Base-by-base conservation (phyloP, 2,888 invertebrate genomes). In the Harpalus rufipes region DNA sequence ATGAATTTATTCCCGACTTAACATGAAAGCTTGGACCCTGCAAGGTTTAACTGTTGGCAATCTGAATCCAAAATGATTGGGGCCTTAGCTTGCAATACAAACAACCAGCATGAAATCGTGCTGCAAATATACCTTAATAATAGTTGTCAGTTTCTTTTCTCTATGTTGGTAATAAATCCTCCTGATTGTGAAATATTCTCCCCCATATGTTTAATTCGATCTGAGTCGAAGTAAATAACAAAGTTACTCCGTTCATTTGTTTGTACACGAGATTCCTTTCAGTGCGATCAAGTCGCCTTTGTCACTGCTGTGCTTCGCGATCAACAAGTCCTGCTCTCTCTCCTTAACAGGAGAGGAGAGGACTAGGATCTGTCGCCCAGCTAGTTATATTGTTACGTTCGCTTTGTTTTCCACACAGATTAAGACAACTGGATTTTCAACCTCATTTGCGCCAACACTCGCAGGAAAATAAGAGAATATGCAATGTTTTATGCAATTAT, bases 381-480 rank as follows among this genome's bases (percentile, higher is more conserved):
- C 44, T 51, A 51, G 44, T 51, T 51, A 51, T 51, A 12, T 51
- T 51, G 44, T 51, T 51, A 51, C 44, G 44, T 51, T 51, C 44
- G 44, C 44, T 51, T 51, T 51, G 44, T 51, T 51, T 51, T 51
- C 44, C 10, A 51, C 44, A 51, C 44, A 51, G 44, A 51, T 51
- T 51, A 51, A 51, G 44, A 51, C 44, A 51, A 51, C 10, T 51
- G 44, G 44, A 51, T 51, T 51, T 51, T 51, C 44, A 12, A 8
- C 44, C 44, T 51, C 44, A 51, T 51, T 51, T 51, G 12, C 44
- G 8, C 10, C 44, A 12, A 51, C 44, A 12, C 12, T 51, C 12
- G 1, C 44, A 51, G 10, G 12, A 32, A 21, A 32, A 32, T 32
- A 32, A 32, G 32, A 44, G 44, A 51, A 51, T 51, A 51, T 51